Evolutionary conservation across 2,888 invertebrate species (phyloP), one percentile per base, ranked within the genome.

Genomic region (Folsomia candida): DNA sequence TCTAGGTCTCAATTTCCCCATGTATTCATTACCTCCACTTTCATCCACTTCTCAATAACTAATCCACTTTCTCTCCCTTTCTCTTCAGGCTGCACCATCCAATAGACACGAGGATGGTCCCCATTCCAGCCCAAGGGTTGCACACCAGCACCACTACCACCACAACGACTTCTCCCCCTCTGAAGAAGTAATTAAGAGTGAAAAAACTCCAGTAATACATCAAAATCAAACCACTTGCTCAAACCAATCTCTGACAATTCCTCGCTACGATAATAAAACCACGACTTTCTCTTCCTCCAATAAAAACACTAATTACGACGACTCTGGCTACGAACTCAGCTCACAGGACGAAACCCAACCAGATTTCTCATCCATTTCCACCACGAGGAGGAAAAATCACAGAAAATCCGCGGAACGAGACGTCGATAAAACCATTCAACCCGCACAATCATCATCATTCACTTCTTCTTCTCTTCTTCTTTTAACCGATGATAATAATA

Each of bases 71-170:
- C 18, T 47, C 18, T 47, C 27, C 14, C n/a, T 27, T 26, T 4
- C 9, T 26, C 18, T 24, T 51, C 20, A 64, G 71, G 74, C 69
- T 79, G 79, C 74, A 76, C 78, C 80, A 80, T 80, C 78, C 79
- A 79, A 75, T 80, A 78, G 78, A 69, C 11, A 70, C 66, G 66
- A 76, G 67, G 73, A 72, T 29, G 72, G 73, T 54, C 69, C 63
- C 67, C 54, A 24, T 75, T 72, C 73, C 70, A 65, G 76, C 77
- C 75, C 77, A 79, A 80, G 80, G 80, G 80, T 80, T 79, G 80
- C 78, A 74, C n/a, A n/a, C 72, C 71, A 68, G 59, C 59, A 70
- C 71, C 1, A 59, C 75, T 66, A 51, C 69, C 51, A 37, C 58
- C 22, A 47, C 51, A 26, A 57, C 26, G 22, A 26, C 22, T n/a